Evolutionary conservation across 2,888 invertebrate genomes (phyloP).

Genomic region (Sphinx pinastri): DNA sequence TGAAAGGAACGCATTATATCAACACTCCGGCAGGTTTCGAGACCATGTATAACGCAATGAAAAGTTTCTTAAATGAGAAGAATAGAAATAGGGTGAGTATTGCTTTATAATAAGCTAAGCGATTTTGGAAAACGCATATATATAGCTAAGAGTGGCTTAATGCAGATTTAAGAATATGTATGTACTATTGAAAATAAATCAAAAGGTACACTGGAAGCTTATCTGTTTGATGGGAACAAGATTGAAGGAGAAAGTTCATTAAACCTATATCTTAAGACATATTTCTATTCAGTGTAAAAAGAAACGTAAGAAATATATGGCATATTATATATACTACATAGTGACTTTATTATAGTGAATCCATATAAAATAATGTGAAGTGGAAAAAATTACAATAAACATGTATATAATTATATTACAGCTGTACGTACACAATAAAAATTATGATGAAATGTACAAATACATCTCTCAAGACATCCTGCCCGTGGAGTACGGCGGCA

Average conservation of each 20-base stretch:
- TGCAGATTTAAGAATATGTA: too few relatives aligned
- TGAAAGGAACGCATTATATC: conserved; percentile 83
- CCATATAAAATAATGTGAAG: too few relatives aligned
- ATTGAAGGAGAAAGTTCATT: not conserved
- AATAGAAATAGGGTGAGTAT: conserved; percentile 79
- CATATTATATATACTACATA: too few relatives aligned
- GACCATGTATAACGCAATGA: conserved; percentile 79
- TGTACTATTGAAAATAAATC: not conserved
- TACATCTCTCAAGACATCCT: conserved; percentile 83
- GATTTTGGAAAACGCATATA: too few relatives aligned
- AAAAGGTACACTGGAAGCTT: not conserved
- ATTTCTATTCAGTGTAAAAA: too few relatives aligned
- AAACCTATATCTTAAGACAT: too few relatives aligned
- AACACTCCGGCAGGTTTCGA: conserved; percentile 84
- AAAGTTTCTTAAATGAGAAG: conserved; percentile 83
- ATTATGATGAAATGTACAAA: conserved; percentile 83
- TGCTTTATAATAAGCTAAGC: too few relatives aligned
- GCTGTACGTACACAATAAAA: conserved; percentile 81
- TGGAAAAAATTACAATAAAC: too few relatives aligned
- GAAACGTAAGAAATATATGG: too few relatives aligned
- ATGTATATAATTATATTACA: conserved; percentile 47
- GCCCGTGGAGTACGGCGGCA: conserved; percentile 87
- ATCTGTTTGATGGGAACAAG: not conserved
- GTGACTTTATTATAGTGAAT: too few relatives aligned
- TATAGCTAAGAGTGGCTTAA: too few relatives aligned